Percentiles rank a stretch among this genome's conserved stretches.
phyloP scores from a whole-genome alignment of 2,888 invertebrate species.

The Tetropium fuscum region DNA sequence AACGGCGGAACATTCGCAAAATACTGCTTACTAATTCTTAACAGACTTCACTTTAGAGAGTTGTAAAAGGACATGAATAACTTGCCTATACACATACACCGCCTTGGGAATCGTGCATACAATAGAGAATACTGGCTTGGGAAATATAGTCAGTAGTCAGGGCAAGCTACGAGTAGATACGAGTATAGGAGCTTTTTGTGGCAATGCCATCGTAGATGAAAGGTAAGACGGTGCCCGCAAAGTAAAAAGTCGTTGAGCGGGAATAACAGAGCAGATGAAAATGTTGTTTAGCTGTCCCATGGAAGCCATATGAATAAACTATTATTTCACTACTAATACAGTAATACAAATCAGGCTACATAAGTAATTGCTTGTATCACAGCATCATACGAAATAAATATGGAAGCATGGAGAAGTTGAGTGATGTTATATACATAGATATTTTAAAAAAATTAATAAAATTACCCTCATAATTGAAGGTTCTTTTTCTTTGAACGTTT shows the following conservation, averaged over 20 bases:
- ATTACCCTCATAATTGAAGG: too few species aligned
- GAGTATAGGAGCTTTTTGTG: not conserved
- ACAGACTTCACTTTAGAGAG: constrained; percentile 23
- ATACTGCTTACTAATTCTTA: constrained; percentile 22
- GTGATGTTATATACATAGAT: too few species aligned
- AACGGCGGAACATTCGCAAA: not conserved
- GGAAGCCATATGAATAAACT: too few species aligned
- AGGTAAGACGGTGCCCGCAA: not conserved
- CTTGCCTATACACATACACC: constrained; percentile 18
- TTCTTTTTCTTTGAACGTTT: too few species aligned
- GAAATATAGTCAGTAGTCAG: constrained; percentile 6
- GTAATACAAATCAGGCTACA: too few species aligned
- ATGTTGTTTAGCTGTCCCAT: not conserved
- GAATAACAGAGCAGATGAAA: not conserved
- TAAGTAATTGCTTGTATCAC: too few species aligned
- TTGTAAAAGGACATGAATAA: constrained; percentile 25
- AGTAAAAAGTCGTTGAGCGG: not conserved
- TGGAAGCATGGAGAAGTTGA: too few species aligned
- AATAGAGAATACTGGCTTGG: constrained; percentile 8
- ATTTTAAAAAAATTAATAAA: too few species aligned
- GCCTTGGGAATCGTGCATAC: constrained; percentile 14
- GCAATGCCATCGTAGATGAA: not conserved
- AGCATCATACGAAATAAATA: too few species aligned
- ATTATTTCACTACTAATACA: too few species aligned
- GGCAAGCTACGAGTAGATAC: not conserved